Conservation (phyloP, 1,140 invertebrate genomes). For the Stegodyphus dumicola region DNA sequence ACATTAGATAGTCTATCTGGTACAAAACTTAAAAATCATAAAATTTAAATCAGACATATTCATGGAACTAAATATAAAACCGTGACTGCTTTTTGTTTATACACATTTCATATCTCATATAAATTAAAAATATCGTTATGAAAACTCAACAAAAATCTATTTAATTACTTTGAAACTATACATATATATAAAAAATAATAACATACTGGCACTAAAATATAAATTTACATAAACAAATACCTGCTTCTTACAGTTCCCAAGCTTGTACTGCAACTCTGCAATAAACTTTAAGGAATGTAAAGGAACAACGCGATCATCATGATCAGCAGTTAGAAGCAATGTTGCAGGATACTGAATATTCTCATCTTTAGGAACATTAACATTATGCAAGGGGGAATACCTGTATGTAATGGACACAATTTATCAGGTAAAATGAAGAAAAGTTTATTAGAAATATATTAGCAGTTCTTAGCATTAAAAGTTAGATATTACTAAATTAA, state of each 20-base stretch:
- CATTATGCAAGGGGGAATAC: slow-evolving; percentile 95
- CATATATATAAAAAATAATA: not conserved
- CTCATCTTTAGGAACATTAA: slow-evolving; percentile 74
- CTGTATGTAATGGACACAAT: slow-evolving; percentile 63
- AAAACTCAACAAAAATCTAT: too few relatives aligned
- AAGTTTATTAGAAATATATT: not conserved
- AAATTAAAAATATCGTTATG: too few relatives aligned
- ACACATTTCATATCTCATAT: too few relatives aligned
- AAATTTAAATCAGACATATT: too few relatives aligned
- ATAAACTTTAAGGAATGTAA: slow-evolving; percentile 96
- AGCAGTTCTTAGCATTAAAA: not conserved
- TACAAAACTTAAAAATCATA: too few relatives aligned
- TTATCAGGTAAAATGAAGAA: not conserved
- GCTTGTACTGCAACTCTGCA: slow-evolving; percentile 85
- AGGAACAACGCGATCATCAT: slow-evolving; percentile 97
- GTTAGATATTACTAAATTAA: not conserved
- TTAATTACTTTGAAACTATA: not conserved
- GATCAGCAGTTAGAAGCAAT: slow-evolving; percentile 93
- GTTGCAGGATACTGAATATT: slow-evolving; percentile 86
- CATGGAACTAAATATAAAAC: too few relatives aligned
- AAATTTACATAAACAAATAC: slow-evolving; percentile 60
- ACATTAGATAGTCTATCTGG: too few relatives aligned
- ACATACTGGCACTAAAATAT: not conserved
- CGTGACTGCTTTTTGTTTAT: too few relatives aligned
- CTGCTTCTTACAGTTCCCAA: slow-evolving; percentile 74